A percentile compares a stretch with the other conserved stretches of the same genome.
These are phyloP conservation scores for Paramisgurnus dabryanus DNA, from an alignment of 2,113 vertebrate species.

Conservation along the genomic window DNA sequence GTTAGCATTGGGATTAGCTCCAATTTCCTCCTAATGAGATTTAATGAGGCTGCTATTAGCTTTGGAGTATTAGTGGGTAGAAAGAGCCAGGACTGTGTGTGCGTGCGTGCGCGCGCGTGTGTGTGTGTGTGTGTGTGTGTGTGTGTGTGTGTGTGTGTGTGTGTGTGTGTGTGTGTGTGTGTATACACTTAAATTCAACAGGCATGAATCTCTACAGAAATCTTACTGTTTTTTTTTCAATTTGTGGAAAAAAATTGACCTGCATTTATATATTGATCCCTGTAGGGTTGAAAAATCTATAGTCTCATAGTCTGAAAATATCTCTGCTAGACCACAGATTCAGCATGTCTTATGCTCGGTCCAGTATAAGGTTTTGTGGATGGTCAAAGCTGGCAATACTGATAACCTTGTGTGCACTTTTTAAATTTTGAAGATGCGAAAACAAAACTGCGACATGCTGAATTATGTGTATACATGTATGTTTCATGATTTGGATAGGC, in stretches of 20 bases:
- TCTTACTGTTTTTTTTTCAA: background rate
- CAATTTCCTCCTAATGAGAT: slow-evolving; percentile 65
- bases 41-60: slow-evolving; percentile 70
- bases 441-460: background rate
- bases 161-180: background rate
- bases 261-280: slow-evolving; percentile 24
- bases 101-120: background rate
- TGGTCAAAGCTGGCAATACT: background rate
- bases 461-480: background rate
- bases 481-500: no score
- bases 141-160: background rate
- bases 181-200: background rate
- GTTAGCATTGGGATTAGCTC: slow-evolving; percentile 50
- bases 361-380: slow-evolving; percentile 15
- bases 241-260: background rate
- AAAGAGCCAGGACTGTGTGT: background rate
- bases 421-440: background rate
- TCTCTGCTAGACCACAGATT: slow-evolving; percentile 20
- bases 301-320: slow-evolving; percentile 26
- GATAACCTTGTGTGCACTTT: background rate
- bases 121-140: no score
- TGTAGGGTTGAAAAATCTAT: slow-evolving; percentile 18
- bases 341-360: background rate
- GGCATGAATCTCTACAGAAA: slow-evolving; percentile 1
- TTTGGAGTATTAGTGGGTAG: slow-evolving; percentile 48